Evolutionary conservation across 2,113 vertebrate genomes (phyloP), one percentile per base, ranked within the genome.

Genomic region (Mandrillus leucophaeus): DNA sequence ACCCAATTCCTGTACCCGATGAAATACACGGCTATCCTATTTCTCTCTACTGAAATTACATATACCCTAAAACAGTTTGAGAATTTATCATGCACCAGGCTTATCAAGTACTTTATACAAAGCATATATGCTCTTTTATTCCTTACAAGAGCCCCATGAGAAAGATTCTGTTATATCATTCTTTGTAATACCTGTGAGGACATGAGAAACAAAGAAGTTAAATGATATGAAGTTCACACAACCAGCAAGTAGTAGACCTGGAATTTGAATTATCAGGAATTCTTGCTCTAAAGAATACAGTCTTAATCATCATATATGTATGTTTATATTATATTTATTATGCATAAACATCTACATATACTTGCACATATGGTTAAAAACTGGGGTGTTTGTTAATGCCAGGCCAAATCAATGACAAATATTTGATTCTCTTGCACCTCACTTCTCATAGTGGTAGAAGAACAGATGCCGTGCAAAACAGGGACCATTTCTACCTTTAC

Each of bases 1-100:
- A 0, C 10, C 20, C 17, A 20, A 30, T 35, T 61, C 25, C 12
- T 81, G 1, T 20, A 85, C 0, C 8, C 7, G 38, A 0, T n/a
- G 35, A 79, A 96, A 70, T 20, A 48, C 12, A 70, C 1, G 40
- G 6, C 4, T 32, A 17, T 27, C 20, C 2, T n/a, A 6, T 40
- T 84, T 43, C 7, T 90, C 30, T 45, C 27, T 40, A 82, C 55
- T 91, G n/a, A 96, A 86, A 88, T 32, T 1, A 16, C 18, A 4
- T 59, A 35, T 45, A 70, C 84, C 70, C 12, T 43, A n/a, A 75
- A 83, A 59, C 17, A 57, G 59, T 88, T 78, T 91, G n/a, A 86
- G 35, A 90, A 81, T 5, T 94, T 61, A 45, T 3, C n/a, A 61
- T 23, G 13, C 5, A 32, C 13, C 0, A 27, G 40, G 3, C 0